phyloP scores from a whole-genome alignment of 2,888 invertebrate species.

The Ypsolopha scabrella region DNA sequence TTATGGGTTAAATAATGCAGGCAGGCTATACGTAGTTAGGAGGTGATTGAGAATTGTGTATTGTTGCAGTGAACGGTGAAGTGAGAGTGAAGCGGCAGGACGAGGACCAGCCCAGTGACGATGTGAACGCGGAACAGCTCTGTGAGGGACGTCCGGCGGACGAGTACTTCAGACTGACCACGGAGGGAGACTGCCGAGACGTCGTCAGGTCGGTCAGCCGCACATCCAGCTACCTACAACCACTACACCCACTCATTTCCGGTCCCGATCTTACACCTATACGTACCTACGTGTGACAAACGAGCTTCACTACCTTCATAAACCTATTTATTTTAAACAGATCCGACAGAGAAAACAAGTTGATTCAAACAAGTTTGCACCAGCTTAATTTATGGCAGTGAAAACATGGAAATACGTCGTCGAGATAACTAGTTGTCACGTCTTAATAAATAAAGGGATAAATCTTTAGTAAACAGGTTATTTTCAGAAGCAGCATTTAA shows the following conservation, averaged over 20 bases:
- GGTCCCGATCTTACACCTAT: too few species aligned
- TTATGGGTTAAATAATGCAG: not conserved
- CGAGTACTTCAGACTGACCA: constrained; percentile 89
- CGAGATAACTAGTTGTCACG: not conserved
- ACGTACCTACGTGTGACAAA: not conserved
- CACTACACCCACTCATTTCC: not conserved
- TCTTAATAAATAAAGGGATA: too few species aligned
- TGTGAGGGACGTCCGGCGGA: constrained; percentile 91
- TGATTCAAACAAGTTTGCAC: not conserved
- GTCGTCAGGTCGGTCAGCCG: constrained; percentile 82
- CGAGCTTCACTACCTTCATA: not conserved
- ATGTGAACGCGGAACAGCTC: constrained; percentile 80
- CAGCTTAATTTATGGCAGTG: not conserved
- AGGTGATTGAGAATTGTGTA: not conserved
- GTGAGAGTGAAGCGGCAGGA: constrained; percentile 75
- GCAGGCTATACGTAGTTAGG: not conserved
- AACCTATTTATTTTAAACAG: not conserved
- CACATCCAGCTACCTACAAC: not conserved
- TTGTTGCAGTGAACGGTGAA: constrained; percentile 53
- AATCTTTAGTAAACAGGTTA: too few species aligned
- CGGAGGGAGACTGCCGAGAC: constrained; percentile 91
- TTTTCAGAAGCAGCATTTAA: too few species aligned
- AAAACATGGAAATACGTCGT: not conserved
- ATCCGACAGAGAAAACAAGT: not conserved
- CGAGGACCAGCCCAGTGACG: constrained; percentile 72